A percentile compares a stretch with the other conserved stretches of the same genome.
Conservation (phyloP, 2,888 invertebrate genomes). For the Notocelia uddmanniana region DNA sequence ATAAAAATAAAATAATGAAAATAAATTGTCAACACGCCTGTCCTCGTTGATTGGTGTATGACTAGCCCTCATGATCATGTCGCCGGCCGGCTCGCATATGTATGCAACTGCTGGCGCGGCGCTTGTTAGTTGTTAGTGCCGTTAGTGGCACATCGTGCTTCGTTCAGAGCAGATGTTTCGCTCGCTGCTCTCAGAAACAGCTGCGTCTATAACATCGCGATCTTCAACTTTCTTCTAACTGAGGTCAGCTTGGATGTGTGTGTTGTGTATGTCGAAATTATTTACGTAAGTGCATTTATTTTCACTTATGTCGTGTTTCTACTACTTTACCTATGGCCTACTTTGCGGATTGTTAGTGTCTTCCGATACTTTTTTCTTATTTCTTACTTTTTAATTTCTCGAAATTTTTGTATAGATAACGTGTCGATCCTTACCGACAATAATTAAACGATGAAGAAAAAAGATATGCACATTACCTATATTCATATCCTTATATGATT, state of each 20-base stretch:
- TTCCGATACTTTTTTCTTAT: too few relatives aligned
- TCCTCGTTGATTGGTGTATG: background rate
- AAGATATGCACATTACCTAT: background rate
- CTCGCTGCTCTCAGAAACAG: constrained; percentile 10
- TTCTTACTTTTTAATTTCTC: too few relatives aligned
- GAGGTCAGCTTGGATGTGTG: constrained; percentile 29
- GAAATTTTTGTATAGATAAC: too few relatives aligned
- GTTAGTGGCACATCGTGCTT: constrained; percentile 33
- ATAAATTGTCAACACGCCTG: background rate
- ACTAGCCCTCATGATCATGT: background rate
- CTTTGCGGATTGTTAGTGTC: background rate
- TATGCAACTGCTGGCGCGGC: background rate
- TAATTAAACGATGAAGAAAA: too few relatives aligned
- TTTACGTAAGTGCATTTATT: constrained; percentile 38
- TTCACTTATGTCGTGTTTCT: background rate
- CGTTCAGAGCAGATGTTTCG: background rate
- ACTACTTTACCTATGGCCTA: background rate
- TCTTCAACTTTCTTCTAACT: constrained; percentile 34
- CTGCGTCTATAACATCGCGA: constrained; percentile 32
- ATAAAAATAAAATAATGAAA: background rate
- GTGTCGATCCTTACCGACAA: too few relatives aligned
- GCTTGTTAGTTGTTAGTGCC: background rate
- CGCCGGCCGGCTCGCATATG: background rate
- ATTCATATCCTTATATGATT: background rate
- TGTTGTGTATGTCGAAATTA: constrained; percentile 33